Base-by-base conservation (phyloP, 2,888 invertebrate genomes). In the Hypolimnas misippus region DNA sequence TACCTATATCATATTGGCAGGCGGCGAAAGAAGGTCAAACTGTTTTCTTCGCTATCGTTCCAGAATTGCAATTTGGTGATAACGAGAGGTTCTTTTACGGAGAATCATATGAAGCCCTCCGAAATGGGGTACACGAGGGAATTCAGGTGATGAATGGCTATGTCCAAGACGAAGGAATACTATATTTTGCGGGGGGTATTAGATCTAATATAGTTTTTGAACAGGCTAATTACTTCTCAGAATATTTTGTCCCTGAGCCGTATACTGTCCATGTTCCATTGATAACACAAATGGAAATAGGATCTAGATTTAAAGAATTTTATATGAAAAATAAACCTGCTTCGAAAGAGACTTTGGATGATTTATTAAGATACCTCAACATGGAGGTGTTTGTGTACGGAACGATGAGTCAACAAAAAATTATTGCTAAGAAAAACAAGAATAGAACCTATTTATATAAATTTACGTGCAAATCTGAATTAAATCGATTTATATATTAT, bases 141-240 rank as follows among this genome's bases (percentile, higher is more conserved):
- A 87, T 95, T 0, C 95, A 96, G 0, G 93, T 95, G 79, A 94
- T 96, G 78, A 87, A 94, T 12, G 96, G 96, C 5, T 79, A 94
- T 2, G 95, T 94, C 14, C 91, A 93, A 0, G 93, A 95, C 49
- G 96, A 96, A 84, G 96, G 96, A 14, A 14, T 78, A 0, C 42
- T 77, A 31, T 55, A 33, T 4, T 25, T 81, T 0, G 51, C 60
- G 8, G 25, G 54, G 0, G 14, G 54, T 0, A 52, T 38, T 0
- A 63, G 67, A 1, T 29, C 74, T 2, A 74, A 82, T 0, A 66
- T 70, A 12, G 38, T 77, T 0, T 44, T 78, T 14, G 58, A 71
- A 7, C 68, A 71, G 62, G 69, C 71, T 1, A 76, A 77, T 40
- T 65, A 66, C 3, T 73, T 70, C 6, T 55, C 66, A 1, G 74